Percentiles rank a stretch among this genome's conserved stretches.
Evolutionary conservation across 2,797 vertebrate species (phyloP).

Genomic region (Hipposideros larvatus): DNA sequence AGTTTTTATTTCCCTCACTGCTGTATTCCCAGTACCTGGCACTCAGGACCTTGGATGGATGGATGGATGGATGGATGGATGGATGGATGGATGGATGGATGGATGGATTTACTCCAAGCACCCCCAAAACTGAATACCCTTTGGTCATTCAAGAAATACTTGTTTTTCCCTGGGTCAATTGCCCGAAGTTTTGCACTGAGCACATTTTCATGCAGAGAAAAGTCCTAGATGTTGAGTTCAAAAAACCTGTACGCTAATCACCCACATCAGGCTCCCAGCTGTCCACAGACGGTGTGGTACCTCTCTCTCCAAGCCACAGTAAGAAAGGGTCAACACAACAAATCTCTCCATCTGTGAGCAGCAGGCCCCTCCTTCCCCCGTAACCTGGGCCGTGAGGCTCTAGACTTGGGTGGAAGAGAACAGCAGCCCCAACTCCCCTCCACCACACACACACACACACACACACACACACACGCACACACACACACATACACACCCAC

Average conservation of each 20-base stretch:
- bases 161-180: neutral
- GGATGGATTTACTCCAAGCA: neutral
- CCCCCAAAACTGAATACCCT: neutral
- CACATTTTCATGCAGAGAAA: neutral
- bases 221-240: neutral
- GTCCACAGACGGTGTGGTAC: neutral
- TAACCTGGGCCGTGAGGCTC: neutral
- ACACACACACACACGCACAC: too few relatives aligned
- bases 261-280: neutral
- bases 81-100: too few relatives aligned
- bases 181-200: neutral
- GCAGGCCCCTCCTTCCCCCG: neutral
- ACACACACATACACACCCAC: too few relatives aligned
- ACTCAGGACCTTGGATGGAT: neutral
- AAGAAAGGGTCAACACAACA: neutral
- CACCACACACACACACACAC: neutral
- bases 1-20: neutral
- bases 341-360: rapidly evolving
- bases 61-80: neutral
- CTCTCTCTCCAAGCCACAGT: neutral
- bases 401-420: neutral
- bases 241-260: neutral
- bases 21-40: neutral
- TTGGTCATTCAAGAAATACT: neutral
- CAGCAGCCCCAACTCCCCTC: neutral